Conservation (phyloP, 23 tunicate genomes). For the Aplidium turbinatum region DNA sequence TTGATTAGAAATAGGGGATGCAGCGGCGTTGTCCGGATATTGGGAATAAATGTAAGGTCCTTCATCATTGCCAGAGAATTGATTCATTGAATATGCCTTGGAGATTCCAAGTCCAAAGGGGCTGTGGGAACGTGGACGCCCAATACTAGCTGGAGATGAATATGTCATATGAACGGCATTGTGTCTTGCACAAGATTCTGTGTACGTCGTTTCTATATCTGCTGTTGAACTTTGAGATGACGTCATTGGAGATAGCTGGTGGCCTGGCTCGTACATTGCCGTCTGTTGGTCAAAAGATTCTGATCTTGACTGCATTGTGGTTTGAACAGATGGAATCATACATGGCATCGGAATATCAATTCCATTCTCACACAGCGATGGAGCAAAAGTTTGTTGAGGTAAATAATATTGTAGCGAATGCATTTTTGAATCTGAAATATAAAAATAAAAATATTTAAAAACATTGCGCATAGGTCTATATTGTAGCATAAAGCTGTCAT, state of each 20-base stretch:
- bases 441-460: not conserved
- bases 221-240: not conserved
- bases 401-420: conserved; percentile 38
- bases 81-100: no score
- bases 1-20: no score
- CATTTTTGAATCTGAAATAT: conserved; percentile 21
- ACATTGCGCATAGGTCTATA: no score
- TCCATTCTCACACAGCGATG: conserved; percentile 3
- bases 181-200: no score
- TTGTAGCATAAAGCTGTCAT: no score
- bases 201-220: not conserved
- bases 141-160: no score
- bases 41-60: no score
- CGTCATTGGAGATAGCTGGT: not conserved
- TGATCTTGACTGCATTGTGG: not conserved
- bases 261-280: not conserved
- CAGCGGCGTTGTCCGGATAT: no score
- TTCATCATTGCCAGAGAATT: no score
- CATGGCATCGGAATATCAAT: not conserved
- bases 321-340: not conserved
- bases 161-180: no score
- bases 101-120: no score
- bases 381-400: conserved; percentile 18
- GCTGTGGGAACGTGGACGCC: no score
- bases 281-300: not conserved